Evolutionary conservation across 1,140 invertebrate species (phyloP), one percentile per base, ranked within the genome.

Genomic region (Nylanderia fulva): DNA sequence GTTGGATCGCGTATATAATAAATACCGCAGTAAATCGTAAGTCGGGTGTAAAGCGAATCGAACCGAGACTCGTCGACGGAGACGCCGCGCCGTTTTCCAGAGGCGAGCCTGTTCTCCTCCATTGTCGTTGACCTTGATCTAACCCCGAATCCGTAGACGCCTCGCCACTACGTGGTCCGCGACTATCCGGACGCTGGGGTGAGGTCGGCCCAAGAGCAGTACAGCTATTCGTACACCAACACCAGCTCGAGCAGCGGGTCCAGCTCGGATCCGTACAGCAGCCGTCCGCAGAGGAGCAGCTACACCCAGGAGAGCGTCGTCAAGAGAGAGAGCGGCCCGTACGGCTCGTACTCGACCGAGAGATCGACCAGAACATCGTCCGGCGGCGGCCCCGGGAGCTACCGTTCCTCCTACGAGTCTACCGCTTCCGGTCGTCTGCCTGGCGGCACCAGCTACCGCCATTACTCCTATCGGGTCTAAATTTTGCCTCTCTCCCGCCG

Each of bases 381-480:
- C 87, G 95, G 96, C 86, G 97, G 96, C 92, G 97, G 97, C 77
- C 97, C 97, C 83, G 96, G 97, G 91, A 96, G 97, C 88, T 98
- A 98, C 94, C 95, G 93, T 83, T 96, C 96, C 71, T 97, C 97
- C 90, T 98, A 98, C 95, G 97, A 97, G 87, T 97, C 97, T 56
- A 96, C 96, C 86, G 95, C 96, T 84, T 96, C 96, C 93, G 97
- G 97, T 90, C 96, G 96, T 91, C 96, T 98, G 92, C 97, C 97
- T 74, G 96, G 96, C 89, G 97, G 97, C 92, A 98, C 97, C 90
- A 95, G 94, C 90, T 98, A 98, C 93, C 97, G 97, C 86, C 97
- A 98, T 94, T 98, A 96, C 94, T 97, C 97, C 87, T 98, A 98
- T 95, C 97, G 97, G 94, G 97, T 98, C 92, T 98, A 97, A 96